Evolutionary conservation across 2,797 vertebrate genomes (phyloP), one percentile per base, ranked within the genome.

Genomic region (Ctenopoma multispine): DNA sequence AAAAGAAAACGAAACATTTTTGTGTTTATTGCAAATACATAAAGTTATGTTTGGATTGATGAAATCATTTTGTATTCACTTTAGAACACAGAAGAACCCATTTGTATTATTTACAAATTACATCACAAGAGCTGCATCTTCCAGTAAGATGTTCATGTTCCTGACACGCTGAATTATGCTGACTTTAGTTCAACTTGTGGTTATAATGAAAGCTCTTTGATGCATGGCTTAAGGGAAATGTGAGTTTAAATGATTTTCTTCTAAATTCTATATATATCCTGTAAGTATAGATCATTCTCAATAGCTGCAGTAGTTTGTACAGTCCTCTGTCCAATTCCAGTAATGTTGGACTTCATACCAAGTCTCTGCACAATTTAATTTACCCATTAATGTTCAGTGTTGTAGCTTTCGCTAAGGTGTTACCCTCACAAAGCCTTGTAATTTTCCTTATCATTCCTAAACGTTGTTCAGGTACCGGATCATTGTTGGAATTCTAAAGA

Each of bases 91-190:
- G 21, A 66, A 34, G 23, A 48, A 29, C 14, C n/a, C 18, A 50
- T 11, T 43, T 17, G 21, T 65, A 63, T 34, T 7, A 63, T 63
- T 57, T 65, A 12, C 21, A 64, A 69, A 74, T 63, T 20, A 36
- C 29, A 51, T 10, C 1, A 34, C 41, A 53, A 64, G 14, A 58
- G 36, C 13, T 50, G 24, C 15, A 27, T 83, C 73, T 27, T 56
- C 51, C 43, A 69, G 43, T 40, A 47, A 55, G 20, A 64, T 3
- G 74, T 61, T 70, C 2, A 5, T 23, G 66, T 23, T 31, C 29
- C 71, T 66, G 69, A 76, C 46, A 66, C 24, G 44, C 43, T 77
- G 43, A 56, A 73, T 73, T 60, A 66, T 67, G 51, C 34, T 55
- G 17, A 60, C 20, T 46, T 72, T 48, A 47, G 7, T 58, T 73